Evolutionary conservation across 2,888 invertebrate genomes (phyloP).

Genomic region (Poecilobothrus nobilitatus): DNA sequence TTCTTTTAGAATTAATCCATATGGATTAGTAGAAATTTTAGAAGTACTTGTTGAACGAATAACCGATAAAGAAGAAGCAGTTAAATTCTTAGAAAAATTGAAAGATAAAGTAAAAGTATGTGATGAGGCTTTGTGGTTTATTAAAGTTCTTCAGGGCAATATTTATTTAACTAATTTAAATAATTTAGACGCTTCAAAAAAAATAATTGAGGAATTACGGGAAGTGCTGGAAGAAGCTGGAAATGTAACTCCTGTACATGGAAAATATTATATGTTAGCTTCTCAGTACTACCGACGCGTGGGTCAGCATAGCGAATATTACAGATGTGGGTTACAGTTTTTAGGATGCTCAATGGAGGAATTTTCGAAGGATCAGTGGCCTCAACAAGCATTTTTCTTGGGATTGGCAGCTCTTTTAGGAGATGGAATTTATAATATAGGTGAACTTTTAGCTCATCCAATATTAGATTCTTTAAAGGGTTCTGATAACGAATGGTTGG

Average conservation of each 20-base stretch:
- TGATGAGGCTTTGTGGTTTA: constrained; percentile 70
- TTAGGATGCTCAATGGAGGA: constrained; percentile 65
- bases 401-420: constrained; percentile 91
- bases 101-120: constrained; percentile 78
- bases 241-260: constrained; percentile 88
- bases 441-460: constrained; percentile 92
- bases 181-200: constrained; percentile 69
- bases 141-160: constrained; percentile 67
- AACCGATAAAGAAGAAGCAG: constrained; percentile 70
- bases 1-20: constrained; percentile 76
- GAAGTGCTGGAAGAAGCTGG: constrained; percentile 78
- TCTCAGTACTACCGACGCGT: constrained; percentile 76
- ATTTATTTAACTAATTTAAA: constrained; percentile 68
- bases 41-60: constrained; percentile 68
- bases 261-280: constrained; percentile 85
- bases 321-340: constrained; percentile 83
- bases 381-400: constrained; percentile 78
- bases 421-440: constrained; percentile 92
- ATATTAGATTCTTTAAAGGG: constrained; percentile 76
- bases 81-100: constrained; percentile 80
- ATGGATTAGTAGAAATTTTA: constrained; percentile 83
- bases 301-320: constrained; percentile 90
- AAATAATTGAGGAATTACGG: constrained; percentile 80
- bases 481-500: constrained; percentile 78
- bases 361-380: constrained; percentile 56